Base-by-base conservation (phyloP, 2,888 invertebrate species). In the Hirtodrosophila alboralis region DNA sequence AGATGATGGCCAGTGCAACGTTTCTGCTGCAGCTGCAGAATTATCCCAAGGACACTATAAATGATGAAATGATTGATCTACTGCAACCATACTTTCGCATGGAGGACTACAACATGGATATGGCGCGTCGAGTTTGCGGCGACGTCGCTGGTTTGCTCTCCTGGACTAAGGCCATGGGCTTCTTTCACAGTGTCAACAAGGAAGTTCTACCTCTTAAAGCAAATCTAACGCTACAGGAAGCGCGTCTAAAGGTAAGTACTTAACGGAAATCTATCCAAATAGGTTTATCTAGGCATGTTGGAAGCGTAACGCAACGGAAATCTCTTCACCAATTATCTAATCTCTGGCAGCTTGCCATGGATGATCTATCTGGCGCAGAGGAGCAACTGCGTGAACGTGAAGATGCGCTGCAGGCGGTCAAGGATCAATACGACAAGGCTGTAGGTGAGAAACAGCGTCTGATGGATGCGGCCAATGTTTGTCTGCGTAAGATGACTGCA, bases 41-140 rank as follows among this genome's bases (percentile, higher is more conserved):
- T 87, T 98, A 98, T 89, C 97, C 98, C 0, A 97, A 98, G 91
- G 98, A 98, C 87, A 96, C 96, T 6, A 98, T 98, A 62, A 98
- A 98, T 89, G 97, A 97, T 86, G 98, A 98, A 91, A 98, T 98
- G 94, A 96, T 98, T 6, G 98, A 98, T 88, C 92, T 98, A 60
- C 91, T 98, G 49, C 93, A 94, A 71, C 97, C 98, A 0, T 98
- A 98, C 90, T 96, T 97, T 81, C 94, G 95, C 89, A 97, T 97
- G 97, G 98, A 98, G 84, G 98, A 98, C 90, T 98, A 98, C 89
- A 97, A 96, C 88, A 96, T 98, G 96, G 98, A 98, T 85, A 97
- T 96, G 49, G 98, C 98, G 0, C 95, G 97, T 88, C 92, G 98
- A 67, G 98, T 98, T 3, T 98, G 98, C 88, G 98, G 98, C 48